Base-by-base conservation (phyloP, 2,888 invertebrate genomes). In the Dryomyza anilis region DNA sequence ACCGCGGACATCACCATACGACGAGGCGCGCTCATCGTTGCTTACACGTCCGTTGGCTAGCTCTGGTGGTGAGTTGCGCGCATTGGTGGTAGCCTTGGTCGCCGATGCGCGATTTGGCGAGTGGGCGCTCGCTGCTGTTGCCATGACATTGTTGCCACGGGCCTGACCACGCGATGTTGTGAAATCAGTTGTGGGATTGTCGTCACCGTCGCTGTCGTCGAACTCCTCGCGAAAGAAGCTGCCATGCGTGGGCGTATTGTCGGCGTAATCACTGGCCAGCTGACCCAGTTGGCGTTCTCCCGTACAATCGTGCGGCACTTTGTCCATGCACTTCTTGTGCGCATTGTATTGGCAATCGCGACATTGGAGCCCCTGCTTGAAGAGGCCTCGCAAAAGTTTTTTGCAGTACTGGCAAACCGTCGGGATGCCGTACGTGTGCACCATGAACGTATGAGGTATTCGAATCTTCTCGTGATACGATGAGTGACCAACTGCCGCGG, bases 281-380 rank as follows among this genome's bases (percentile, higher is more conserved):
- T 76, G 79, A 71, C 91, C 84, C 74, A 86, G 85, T 86, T 95
- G 85, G 86, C 95, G 85, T 86, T 95, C 95, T 48, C 92, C 94
- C 36, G 91, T 89, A 83, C 96, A 96, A 84, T 95, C 94, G 84
- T 92, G 94, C 36, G 95, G 94, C 79, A 95, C 91, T 84, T 90
- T 89, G 36, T 94, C 93, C 77, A 94, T 87, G 79, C 97, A 97
- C 84, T 96, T 97, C 82, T 96, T 92, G 84, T 98, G 97, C 68
- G 93, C 93, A 85, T 97, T 97, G 85, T 94, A 96, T 81, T 95
- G 95, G 84, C 97, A 97, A 86, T 98, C 98, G 83, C 93, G 91
- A 84, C 99, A 99, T 84, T 98, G 98, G 74, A 96, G 85, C 64
- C 98, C 98, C 85, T 98, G 98, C 81, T 94, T 95, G 85, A 98